These are phyloP conservation scores for Gorilla gorilla DNA, from an alignment of 2,113 vertebrate genomes.

Conservation along the genomic window DNA sequence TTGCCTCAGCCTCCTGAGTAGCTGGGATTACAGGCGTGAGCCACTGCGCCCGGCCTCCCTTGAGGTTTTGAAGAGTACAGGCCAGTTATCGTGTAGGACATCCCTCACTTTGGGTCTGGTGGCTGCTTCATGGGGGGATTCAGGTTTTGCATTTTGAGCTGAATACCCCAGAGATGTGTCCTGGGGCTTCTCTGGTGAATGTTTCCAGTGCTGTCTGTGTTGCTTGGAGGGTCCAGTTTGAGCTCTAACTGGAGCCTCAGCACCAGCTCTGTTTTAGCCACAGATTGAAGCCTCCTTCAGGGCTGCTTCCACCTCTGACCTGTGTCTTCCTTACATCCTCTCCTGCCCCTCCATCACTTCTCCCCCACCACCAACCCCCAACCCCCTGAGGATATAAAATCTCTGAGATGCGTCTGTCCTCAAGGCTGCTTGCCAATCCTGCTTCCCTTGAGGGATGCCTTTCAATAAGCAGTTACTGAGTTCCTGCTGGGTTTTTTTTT, in stretches of 20 bases:
- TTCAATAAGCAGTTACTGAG: neutral
- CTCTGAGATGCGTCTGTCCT: neutral
- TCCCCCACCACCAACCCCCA: neutral
- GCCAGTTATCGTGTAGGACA: neutral
- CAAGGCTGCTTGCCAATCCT: neutral
- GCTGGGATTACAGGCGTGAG: too few species aligned
- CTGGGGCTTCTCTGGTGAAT: neutral
- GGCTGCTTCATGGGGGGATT: neutral
- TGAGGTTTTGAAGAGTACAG: neutral
- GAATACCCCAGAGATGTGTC: too few species aligned
- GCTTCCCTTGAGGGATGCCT: neutral
- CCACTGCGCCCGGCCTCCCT: too few species aligned
- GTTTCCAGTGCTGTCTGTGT: neutral
- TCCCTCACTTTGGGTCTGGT: neutral
- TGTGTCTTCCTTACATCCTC: neutral
- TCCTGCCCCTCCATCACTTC: too few species aligned
- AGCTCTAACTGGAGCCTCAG: rapidly evolving
- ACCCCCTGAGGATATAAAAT: too few species aligned
- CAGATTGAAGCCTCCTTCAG: neutral
- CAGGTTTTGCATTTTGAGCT: neutral
- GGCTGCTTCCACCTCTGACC: neutral
- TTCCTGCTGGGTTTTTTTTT: neutral
- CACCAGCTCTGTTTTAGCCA: too few species aligned
- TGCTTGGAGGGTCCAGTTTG: neutral
- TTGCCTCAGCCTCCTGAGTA: too few species aligned